These are phyloP conservation scores for Coecobrya sp. DNA, from an alignment of 2,888 invertebrate species.

Conservation along the genomic window DNA sequence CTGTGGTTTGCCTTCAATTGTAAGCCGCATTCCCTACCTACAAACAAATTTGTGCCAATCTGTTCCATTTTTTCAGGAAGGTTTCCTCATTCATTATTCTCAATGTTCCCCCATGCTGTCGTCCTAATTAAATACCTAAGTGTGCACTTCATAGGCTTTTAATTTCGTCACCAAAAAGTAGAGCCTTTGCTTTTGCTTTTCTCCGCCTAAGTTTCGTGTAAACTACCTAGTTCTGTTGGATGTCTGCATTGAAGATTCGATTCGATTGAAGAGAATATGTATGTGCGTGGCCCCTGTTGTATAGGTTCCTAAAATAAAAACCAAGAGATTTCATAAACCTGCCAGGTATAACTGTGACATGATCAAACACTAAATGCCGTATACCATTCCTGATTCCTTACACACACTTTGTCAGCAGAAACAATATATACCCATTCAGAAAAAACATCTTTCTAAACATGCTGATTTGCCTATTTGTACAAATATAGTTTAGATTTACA, in stretches of 20 bases:
- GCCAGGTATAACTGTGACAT: too few species aligned
- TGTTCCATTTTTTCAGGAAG: conserved; percentile 34
- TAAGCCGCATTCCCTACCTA: not conserved
- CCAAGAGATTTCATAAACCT: not conserved
- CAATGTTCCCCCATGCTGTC: conserved; percentile 26
- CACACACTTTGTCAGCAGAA: not conserved
- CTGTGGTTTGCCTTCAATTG: not conserved
- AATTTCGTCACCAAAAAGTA: conserved; percentile 42
- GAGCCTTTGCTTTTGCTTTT: not conserved
- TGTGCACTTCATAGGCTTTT: conserved; percentile 59
- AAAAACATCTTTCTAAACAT: not conserved
- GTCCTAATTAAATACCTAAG: conserved; percentile 54
- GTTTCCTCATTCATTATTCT: conserved; percentile 14
- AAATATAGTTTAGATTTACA: conserved; percentile 16
- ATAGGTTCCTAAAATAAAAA: not conserved
- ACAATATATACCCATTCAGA: not conserved
- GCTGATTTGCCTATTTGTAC: conserved; percentile 4
- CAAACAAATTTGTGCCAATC: conserved; percentile 35
- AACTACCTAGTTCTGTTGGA: not conserved
- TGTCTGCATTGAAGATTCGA: not conserved
- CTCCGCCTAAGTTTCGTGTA: not conserved
- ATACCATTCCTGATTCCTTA: not conserved
- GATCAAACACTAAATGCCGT: not conserved
- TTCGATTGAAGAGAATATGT: too few species aligned
- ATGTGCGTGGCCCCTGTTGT: not conserved